Percentiles rank a stretch among this genome's conserved stretches.
Evolutionary conservation across 2,113 vertebrate genomes (phyloP).

Genomic region (Ornithorhynchus anatinus): DNA sequence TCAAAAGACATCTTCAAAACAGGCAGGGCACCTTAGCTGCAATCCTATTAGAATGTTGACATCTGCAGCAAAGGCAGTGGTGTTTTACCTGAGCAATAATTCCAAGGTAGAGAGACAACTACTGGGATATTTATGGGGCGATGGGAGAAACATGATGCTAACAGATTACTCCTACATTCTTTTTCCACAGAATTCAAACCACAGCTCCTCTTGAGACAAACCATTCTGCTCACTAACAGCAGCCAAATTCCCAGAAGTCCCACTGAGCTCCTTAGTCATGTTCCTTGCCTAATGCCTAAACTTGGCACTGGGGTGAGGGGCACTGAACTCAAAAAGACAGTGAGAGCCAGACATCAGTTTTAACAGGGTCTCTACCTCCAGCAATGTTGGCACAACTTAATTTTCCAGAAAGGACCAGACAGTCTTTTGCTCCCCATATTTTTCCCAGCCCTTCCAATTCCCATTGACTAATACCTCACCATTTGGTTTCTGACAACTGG

Average conservation of each 20-base stretch:
- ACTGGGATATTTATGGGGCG: background rate
- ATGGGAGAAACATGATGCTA: background rate
- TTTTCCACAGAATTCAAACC: slow-evolving; percentile 14
- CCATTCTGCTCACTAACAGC: background rate
- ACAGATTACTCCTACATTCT: background rate
- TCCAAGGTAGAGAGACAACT: background rate
- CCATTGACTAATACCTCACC: too few relatives aligned
- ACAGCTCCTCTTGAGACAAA: background rate
- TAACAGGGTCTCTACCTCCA: too few relatives aligned
- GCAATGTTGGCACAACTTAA: too few relatives aligned
- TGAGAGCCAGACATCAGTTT: too few relatives aligned
- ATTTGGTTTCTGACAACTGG: too few relatives aligned
- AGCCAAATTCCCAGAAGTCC: background rate
- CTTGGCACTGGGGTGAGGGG: too few relatives aligned
- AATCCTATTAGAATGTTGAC: background rate
- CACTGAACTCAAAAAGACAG: too few relatives aligned
- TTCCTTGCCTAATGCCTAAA: too few relatives aligned
- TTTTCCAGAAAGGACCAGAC: too few relatives aligned
- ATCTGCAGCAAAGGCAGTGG: slow-evolving; percentile 4
- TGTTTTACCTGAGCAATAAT: background rate
- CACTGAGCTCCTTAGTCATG: too few relatives aligned
- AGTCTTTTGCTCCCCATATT: too few relatives aligned
- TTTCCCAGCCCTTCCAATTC: too few relatives aligned
- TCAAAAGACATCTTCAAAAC: background rate
- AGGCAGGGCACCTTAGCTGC: background rate